Conservation (phyloP, 2,888 invertebrate genomes). For the Dolichomitus sp. region DNA sequence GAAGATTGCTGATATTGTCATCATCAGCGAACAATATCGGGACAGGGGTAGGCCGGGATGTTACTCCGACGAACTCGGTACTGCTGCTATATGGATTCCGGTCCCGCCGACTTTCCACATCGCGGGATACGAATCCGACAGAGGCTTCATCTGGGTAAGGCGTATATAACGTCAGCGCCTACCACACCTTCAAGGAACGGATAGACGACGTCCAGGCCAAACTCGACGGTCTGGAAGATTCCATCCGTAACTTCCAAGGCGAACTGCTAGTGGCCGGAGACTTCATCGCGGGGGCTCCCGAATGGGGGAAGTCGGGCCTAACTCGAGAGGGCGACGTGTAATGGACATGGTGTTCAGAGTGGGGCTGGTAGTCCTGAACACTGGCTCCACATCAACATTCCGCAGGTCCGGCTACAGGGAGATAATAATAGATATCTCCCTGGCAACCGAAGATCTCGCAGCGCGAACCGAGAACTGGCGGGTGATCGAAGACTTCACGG, state of each 20-base stretch:
- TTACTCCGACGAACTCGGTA: constrained; percentile 46
- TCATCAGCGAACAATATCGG: constrained; percentile 58
- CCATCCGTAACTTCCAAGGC: constrained; percentile 28
- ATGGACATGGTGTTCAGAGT: constrained; percentile 65
- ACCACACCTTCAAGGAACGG: constrained; percentile 29
- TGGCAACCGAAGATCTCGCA: constrained; percentile 29
- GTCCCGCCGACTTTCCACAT: constrained; percentile 22
- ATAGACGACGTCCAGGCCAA: constrained; percentile 30
- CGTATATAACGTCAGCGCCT: constrained; percentile 36
- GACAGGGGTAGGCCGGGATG: constrained; percentile 18
- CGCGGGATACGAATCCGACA: constrained; percentile 21
- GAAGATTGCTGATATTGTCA: constrained; percentile 35
- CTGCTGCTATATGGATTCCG: constrained; percentile 58
- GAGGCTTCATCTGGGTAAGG: constrained; percentile 54
- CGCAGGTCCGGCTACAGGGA: constrained; percentile 36
- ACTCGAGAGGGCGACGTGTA: constrained; percentile 55
- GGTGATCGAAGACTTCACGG: constrained; percentile 60
- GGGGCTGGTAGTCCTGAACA: constrained; percentile 62
- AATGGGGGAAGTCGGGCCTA: constrained; percentile 62
- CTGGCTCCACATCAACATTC: constrained; percentile 47
- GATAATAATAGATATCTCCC: constrained; percentile 48
- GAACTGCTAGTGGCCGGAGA: constrained; percentile 58
- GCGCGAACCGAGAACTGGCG: constrained; percentile 37
- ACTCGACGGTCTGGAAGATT: constrained; percentile 52
- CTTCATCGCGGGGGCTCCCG: constrained; percentile 63